Conservation (phyloP, 2,113 vertebrate species). For the Cyprinodon tularosa region DNA sequence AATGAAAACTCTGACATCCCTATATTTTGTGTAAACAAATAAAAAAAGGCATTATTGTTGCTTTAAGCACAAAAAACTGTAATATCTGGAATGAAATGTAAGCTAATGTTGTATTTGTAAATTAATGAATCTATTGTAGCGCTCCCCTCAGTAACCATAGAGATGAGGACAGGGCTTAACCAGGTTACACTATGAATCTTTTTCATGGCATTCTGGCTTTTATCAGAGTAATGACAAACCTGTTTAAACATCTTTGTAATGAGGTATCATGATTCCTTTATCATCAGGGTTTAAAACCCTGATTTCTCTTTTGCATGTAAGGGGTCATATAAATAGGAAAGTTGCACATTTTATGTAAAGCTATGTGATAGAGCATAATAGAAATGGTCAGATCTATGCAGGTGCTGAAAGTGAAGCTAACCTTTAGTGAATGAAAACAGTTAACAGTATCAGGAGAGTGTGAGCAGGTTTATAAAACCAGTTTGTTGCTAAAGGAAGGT, state of each 20-base stretch:
- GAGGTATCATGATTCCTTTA: neutral
- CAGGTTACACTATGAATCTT: neutral
- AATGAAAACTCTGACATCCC: neutral
- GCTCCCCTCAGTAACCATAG: no score
- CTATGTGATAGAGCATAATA: no score
- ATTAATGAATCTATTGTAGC: neutral
- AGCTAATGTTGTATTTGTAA: neutral
- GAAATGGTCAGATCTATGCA: no score
- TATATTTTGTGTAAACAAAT: neutral
- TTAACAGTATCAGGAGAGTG: no score
- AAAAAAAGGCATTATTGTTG: neutral
- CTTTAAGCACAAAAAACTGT: neutral
- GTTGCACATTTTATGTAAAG: no score
- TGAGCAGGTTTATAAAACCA: no score
- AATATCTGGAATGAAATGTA: neutral
- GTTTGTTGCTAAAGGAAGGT: no score
- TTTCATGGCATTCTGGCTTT: neutral
- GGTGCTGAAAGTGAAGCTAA: no score
- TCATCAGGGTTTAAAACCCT: neutral
- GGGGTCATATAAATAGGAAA: no score
- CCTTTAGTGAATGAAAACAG: no score
- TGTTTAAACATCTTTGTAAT: neutral
- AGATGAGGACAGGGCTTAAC: no score
- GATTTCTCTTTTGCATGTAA: no score
- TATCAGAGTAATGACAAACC: neutral